These are phyloP conservation scores for Phyllotis vaccarum DNA, from an alignment of 2,797 vertebrate species.

Conservation along the genomic window DNA sequence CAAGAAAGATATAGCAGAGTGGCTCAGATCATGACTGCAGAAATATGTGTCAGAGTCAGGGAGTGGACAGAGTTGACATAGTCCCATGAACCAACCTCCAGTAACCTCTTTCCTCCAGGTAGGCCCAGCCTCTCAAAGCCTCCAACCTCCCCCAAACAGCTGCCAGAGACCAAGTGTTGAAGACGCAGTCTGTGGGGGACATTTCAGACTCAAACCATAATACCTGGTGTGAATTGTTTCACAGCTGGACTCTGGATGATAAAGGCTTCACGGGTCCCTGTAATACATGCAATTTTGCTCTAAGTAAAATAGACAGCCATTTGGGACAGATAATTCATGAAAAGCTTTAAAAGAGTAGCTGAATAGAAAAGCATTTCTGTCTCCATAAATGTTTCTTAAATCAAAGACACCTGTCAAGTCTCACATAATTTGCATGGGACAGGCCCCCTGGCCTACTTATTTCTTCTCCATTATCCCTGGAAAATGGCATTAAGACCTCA, in stretches of 20 bases:
- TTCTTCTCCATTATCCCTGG: slow-evolving; percentile 9
- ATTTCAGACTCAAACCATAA: not conserved
- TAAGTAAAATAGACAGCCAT: slow-evolving; percentile 50
- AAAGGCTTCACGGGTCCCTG: not conserved
- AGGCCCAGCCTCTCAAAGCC: not conserved
- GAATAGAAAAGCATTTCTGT: slow-evolving; percentile 24
- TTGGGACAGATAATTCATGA: not conserved
- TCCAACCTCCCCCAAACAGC: not conserved
- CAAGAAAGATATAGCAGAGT: not conserved
- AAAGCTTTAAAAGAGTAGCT: not conserved
- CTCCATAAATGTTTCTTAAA: slow-evolving; percentile 42
- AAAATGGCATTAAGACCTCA: slow-evolving; percentile 33
- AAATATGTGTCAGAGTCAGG: not conserved
- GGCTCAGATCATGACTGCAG: not conserved
- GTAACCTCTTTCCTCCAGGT: not conserved
- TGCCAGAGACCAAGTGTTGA: not conserved
- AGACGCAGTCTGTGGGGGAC: not conserved
- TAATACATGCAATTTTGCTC: slow-evolving; percentile 46
- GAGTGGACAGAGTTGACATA: not conserved
- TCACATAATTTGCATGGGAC: slow-evolving; percentile 26
- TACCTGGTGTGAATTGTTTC: slow-evolving; percentile 8
- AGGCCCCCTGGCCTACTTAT: not conserved
- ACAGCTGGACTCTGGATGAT: not conserved
- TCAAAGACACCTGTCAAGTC: slow-evolving; percentile 36
- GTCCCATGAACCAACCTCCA: not conserved